Conservation (phyloP, 2,113 vertebrate genomes). For the Clarias macrocephalus region DNA sequence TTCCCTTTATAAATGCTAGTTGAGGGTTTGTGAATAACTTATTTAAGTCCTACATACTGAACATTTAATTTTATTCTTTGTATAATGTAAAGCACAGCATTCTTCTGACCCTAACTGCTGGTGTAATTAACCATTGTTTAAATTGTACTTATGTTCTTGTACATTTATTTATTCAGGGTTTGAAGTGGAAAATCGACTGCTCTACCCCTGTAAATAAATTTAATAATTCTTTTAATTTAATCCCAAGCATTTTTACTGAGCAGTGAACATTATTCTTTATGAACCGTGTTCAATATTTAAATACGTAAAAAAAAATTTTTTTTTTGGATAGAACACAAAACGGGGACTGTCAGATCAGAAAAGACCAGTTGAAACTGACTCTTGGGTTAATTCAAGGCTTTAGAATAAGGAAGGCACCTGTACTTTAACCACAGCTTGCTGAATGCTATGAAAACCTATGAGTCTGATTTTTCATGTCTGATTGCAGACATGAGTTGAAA, state of each 20-base stretch:
- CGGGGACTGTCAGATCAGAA: background rate
- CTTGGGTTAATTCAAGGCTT: background rate
- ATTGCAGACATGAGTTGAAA: background rate
- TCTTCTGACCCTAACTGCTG: background rate
- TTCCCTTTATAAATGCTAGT: background rate
- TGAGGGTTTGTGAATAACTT: background rate
- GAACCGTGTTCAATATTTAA: background rate
- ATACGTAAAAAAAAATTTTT: background rate
- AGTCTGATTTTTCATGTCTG: background rate
- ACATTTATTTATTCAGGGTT: conserved; percentile 43
- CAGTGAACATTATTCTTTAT: background rate
- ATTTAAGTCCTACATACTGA: background rate
- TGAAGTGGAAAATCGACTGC: background rate
- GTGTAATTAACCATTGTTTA: conserved; percentile 49
- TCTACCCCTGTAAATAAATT: conserved; percentile 52
- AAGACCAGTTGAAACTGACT: background rate
- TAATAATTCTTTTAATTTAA: conserved; percentile 60
- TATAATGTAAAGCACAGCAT: background rate
- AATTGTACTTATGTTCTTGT: conserved; percentile 63
- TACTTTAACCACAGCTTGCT: background rate
- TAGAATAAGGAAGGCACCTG: background rate
- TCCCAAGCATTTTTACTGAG: conserved; percentile 55
- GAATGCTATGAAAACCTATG: background rate
- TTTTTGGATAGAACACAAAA: background rate
- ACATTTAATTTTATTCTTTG: background rate